Evolutionary conservation across 2,797 vertebrate species (phyloP).

Genomic region (Meda fulgida): DNA sequence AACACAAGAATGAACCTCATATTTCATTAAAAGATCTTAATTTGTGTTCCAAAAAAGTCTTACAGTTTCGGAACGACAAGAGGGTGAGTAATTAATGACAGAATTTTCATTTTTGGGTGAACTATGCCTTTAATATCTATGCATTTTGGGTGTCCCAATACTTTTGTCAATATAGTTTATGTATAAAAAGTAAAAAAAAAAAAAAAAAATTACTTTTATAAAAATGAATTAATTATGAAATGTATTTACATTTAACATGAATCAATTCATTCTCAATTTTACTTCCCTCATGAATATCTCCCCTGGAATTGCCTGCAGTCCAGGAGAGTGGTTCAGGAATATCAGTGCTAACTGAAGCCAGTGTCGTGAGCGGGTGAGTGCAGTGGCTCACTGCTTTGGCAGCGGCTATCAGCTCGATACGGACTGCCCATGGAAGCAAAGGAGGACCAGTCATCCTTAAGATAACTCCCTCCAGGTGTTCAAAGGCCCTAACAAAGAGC

Average conservation of each 20-base stretch:
- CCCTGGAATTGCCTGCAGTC: neutral
- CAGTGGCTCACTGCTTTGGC: slow-evolving; percentile 12
- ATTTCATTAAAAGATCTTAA: no score
- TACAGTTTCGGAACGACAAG: no score
- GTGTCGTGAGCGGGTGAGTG: slow-evolving; percentile 5
- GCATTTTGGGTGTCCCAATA: no score
- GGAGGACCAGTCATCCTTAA: slow-evolving; percentile 64
- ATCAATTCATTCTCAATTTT: neutral
- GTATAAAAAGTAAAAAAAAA: no score
- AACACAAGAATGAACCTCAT: no score
- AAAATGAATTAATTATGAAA: no score
- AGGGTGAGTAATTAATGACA: no score
- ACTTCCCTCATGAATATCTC: neutral
- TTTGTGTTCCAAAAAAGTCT: no score
- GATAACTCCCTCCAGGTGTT: slow-evolving; percentile 90
- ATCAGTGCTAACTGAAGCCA: slow-evolving; percentile 36
- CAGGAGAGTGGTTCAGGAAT: slow-evolving; percentile 11
- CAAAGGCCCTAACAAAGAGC: slow-evolving; percentile 84
- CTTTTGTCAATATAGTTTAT: no score
- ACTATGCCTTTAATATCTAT: no score
- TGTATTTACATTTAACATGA: neutral
- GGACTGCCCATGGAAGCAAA: slow-evolving; percentile 51
- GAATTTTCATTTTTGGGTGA: no score
- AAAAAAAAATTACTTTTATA: no score
- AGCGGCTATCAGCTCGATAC: slow-evolving; percentile 20